These are phyloP conservation scores for Oriolus oriolus DNA, from an alignment of 2,113 vertebrate species.

Conservation along the genomic window DNA sequence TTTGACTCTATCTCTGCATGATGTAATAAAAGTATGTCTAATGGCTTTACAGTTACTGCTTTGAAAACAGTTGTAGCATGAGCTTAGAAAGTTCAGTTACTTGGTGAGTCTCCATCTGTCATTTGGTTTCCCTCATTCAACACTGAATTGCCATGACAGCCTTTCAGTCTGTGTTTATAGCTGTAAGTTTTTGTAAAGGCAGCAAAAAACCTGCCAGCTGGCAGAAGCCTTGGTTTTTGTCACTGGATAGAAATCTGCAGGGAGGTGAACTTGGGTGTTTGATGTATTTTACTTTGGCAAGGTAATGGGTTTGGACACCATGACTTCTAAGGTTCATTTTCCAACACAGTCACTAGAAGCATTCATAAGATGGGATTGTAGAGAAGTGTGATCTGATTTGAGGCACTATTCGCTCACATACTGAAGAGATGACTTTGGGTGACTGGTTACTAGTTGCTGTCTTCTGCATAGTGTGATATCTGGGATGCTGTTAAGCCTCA, in stretches of 20 bases:
- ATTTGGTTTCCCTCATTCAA: not conserved
- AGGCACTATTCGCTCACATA: not conserved
- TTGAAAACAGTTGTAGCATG: not conserved
- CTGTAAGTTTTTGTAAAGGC: not conserved
- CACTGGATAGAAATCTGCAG: not conserved
- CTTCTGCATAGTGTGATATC: not conserved
- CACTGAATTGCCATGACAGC: not conserved
- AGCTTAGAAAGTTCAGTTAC: not conserved
- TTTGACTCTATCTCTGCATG: not conserved
- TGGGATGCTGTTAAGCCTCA: not conserved
- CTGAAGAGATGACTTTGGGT: not conserved
- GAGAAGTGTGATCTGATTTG: not conserved
- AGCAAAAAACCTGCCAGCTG: not conserved
- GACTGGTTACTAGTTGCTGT: not conserved
- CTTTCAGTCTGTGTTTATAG: not conserved
- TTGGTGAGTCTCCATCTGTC: not conserved
- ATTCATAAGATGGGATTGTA: not conserved
- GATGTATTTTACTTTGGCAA: not conserved
- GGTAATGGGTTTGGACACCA: not conserved
- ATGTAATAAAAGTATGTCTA: not conserved
- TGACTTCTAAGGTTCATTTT: not conserved
- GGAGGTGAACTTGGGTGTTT: not conserved
- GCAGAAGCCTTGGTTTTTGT: not conserved
- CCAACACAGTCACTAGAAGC: not conserved
- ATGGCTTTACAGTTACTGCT: not conserved